Evolutionary conservation across 2,113 vertebrate genomes (phyloP).

Genomic region (Potamarius usumacintae): DNA sequence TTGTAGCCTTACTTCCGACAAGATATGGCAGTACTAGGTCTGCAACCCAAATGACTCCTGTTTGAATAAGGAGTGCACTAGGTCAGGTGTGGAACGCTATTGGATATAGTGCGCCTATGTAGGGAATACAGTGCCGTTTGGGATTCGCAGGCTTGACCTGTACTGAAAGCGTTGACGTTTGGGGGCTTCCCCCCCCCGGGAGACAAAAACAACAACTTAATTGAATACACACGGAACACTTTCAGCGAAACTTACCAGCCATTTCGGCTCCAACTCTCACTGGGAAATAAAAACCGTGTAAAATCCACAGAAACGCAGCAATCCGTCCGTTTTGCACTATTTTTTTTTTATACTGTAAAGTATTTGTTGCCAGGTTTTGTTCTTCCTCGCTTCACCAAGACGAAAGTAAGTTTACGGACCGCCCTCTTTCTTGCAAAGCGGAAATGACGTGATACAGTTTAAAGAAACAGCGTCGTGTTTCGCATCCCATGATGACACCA

Average conservation of each 20-base stretch:
- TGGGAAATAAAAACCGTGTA: not conserved
- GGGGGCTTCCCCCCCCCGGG: not conserved
- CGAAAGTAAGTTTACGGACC: not conserved
- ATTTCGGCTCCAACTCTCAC: not conserved
- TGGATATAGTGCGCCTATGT: not conserved
- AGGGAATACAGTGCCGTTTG: not conserved
- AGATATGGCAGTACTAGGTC: not conserved
- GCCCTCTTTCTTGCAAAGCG: not conserved
- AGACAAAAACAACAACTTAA: slow-evolving; percentile 16
- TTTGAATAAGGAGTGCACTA: not conserved
- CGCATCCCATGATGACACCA: not conserved
- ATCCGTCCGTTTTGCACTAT: too few species aligned
- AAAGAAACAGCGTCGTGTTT: not conserved
- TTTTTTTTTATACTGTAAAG: not conserved
- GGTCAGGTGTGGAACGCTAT: not conserved
- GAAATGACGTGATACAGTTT: not conserved
- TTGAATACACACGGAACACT: not conserved
- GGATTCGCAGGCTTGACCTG: not conserved
- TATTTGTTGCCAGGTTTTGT: not conserved
- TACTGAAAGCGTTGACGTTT: not conserved
- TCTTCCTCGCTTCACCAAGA: slow-evolving; percentile 21
- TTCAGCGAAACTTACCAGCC: slow-evolving; percentile 10
- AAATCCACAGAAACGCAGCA: not conserved
- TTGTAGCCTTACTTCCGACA: not conserved
- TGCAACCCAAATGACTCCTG: not conserved